phyloP scores from a whole-genome alignment of 2,888 invertebrate genomes.

The Nysson spinosus region DNA sequence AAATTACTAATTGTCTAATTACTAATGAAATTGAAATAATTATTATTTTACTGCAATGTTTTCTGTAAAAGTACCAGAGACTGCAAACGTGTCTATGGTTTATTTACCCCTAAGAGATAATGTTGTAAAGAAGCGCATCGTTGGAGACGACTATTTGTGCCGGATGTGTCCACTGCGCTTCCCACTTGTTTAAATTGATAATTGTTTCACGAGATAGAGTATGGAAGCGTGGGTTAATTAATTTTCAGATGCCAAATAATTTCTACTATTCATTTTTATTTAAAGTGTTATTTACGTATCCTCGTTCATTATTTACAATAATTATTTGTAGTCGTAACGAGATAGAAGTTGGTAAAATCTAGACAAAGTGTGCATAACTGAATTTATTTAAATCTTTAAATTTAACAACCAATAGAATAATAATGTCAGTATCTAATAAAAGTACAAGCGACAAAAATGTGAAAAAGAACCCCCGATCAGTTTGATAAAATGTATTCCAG shows the following conservation, averaged over 20 bases:
- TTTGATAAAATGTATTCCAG: too few species aligned
- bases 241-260: constrained; percentile 10
- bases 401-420: too few species aligned
- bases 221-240: constrained; percentile 38
- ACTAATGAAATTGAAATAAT: too few species aligned
- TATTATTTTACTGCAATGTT: constrained; percentile 7
- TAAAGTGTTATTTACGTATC: background rate
- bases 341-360: too few species aligned
- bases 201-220: constrained; percentile 40
- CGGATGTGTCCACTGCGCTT: constrained; percentile 61
- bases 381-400: too few species aligned
- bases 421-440: too few species aligned
- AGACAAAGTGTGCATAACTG: too few species aligned
- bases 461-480: too few species aligned
- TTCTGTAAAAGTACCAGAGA: constrained; percentile 4
- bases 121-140: constrained; percentile 16
- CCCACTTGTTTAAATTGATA: constrained; percentile 60
- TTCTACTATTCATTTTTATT: background rate
- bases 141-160: constrained; percentile 45
- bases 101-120: constrained; percentile 56
- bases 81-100: constrained; percentile 43
- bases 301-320: background rate
- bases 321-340: constrained; percentile 19
- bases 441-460: too few species aligned
- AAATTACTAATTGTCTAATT: too few species aligned